These are phyloP conservation scores for Brachypteracias leptosomus DNA, from an alignment of 2,113 vertebrate genomes.

Conservation along the genomic window DNA sequence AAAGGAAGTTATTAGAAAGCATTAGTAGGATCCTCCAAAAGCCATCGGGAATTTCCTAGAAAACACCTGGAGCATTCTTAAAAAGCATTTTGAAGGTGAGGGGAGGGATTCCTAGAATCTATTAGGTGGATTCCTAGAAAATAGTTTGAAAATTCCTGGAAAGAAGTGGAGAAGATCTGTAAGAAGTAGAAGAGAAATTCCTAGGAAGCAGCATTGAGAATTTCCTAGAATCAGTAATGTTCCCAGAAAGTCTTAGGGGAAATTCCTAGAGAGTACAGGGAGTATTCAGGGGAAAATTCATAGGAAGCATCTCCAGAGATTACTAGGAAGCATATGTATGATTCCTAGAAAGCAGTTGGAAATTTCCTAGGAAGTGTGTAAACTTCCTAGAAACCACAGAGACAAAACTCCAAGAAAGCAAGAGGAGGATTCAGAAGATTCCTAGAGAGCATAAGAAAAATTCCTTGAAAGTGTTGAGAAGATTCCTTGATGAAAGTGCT, in stretches of 20 bases:
- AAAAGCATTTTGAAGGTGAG: background rate
- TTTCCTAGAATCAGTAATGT: background rate
- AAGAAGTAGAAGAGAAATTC: background rate
- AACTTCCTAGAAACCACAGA: background rate
- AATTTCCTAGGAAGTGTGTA: background rate
- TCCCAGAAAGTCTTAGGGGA: background rate
- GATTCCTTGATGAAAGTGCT: background rate
- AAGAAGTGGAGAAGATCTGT: no score
- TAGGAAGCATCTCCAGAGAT: background rate
- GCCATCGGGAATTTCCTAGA: background rate
- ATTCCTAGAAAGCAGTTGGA: background rate
- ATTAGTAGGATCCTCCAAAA: no score
- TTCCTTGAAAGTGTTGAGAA: background rate
- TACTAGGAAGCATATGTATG: background rate
- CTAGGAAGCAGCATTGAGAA: background rate
- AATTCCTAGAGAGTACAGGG: background rate
- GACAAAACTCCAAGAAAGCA: background rate
- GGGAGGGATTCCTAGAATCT: no score
- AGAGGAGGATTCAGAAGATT: background rate
- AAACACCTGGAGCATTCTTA: background rate
- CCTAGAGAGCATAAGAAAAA: background rate
- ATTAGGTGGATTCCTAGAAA: no score
- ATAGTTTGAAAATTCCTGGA: background rate
- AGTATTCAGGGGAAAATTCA: background rate
- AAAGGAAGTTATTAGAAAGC: no score